Evolutionary conservation across 2,797 vertebrate species (phyloP), one percentile per base, ranked within the genome.

Genomic region (Poecilia gillii): DNA sequence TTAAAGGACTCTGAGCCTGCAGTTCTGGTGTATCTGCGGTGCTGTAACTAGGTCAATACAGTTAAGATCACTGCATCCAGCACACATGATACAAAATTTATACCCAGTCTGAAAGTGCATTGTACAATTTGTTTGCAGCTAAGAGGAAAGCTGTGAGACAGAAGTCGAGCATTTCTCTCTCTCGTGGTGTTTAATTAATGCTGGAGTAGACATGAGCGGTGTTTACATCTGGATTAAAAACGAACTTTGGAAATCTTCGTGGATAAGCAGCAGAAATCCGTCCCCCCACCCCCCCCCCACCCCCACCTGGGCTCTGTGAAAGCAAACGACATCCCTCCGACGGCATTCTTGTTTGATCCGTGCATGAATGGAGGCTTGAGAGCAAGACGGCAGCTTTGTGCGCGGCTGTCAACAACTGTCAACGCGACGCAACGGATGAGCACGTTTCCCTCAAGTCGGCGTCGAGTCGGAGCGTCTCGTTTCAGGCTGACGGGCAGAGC

Each of bases 1-100:
- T 28, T 25, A 0, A 18, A 33, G 71, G 71, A 68, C 3, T 66
- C 31, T 36, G 31, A 76, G n/a, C 39, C 72, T 71, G 59, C 7
- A 47, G 64, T 2, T 31, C 6, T 62, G 72, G 43, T 53, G 76
- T 68, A 72, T 73, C 57, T 28, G 49, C 11, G 2, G 73, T 33
- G 74, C 72, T 74, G 39, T 20, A 88, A 84, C 74, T 87, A 83
- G 87, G 82, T 83, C 89, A 81, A 14, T 28, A 77, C 77, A 76
- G 68, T 20, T 45, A 73, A 78, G 77, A 78, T 64, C 55, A 75
- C 71, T 45, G 53, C 25, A 0, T 31, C 41, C 74, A 64, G 36
- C 68, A 39, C 59, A 66, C 57, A 75, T 75, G 74, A 39, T 71
- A 71, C 41, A 72, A 72, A 57, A 77, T 72, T 71, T 72, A 77